Conservation (phyloP, 1,140 invertebrate species). For the Rhopalosiphum maidis region DNA sequence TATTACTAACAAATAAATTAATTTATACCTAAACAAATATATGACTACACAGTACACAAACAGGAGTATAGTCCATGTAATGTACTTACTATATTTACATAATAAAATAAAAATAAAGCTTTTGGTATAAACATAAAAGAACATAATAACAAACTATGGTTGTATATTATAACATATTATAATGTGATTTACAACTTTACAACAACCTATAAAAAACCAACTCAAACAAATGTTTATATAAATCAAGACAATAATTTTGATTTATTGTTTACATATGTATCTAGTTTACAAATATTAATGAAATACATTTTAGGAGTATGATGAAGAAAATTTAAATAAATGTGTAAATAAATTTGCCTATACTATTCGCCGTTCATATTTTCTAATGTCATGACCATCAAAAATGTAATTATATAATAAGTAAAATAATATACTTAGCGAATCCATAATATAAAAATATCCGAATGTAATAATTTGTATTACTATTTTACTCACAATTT, state of each 20-base stretch:
- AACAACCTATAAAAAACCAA: neutral
- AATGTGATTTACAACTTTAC: neutral
- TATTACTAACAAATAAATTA: neutral
- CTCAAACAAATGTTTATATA: neutral
- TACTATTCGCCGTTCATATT: neutral
- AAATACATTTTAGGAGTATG: neutral
- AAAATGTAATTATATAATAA: neutral
- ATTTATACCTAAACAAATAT: neutral
- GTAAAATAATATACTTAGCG: neutral
- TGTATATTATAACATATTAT: neutral
- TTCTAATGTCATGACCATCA: neutral
- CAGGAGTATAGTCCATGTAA: neutral
- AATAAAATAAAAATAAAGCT: neutral
- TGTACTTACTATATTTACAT: neutral
- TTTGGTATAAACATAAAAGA: neutral
- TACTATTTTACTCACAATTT: slow-evolving; percentile 30
- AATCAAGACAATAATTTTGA: neutral
- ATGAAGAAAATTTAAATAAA: neutral
- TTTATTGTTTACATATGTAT: neutral
- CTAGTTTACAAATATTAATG: neutral
- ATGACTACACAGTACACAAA: no score
- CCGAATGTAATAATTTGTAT: neutral
- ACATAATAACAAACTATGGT: neutral
- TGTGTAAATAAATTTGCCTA: slow-evolving; percentile 3
- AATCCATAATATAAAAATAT: neutral